Conservation (phyloP, 2,113 vertebrate genomes). For the Sebastes fasciatus region DNA sequence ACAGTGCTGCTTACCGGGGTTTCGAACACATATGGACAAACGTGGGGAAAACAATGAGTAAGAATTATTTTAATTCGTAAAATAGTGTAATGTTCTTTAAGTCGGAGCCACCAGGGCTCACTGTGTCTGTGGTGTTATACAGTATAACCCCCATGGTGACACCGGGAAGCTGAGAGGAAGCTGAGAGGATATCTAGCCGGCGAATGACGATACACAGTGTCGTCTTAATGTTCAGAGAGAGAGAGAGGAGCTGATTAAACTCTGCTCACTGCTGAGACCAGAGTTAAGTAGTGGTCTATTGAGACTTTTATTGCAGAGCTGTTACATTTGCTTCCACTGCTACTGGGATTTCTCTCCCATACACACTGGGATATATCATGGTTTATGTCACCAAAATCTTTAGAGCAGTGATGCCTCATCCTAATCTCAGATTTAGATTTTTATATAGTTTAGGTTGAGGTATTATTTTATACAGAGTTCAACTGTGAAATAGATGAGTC, state of each 20-base stretch:
- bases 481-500: background rate
- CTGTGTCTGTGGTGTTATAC: too few relatives aligned
- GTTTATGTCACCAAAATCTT: background rate
- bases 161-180: background rate
- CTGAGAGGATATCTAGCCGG: too few relatives aligned
- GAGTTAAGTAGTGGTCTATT: too few relatives aligned
- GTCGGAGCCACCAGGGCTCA: background rate
- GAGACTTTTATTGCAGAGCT: too few relatives aligned
- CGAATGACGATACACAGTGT: too few relatives aligned
- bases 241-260: too few relatives aligned
- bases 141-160: background rate
- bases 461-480: background rate
- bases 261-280: too few relatives aligned
- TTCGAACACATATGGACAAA: constrained; percentile 18
- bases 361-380: background rate
- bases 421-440: background rate
- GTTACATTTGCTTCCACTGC: background rate
- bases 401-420: background rate
- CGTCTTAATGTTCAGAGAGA: too few relatives aligned
- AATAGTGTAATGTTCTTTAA: rapidly evolving
- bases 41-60: constrained; percentile 50
- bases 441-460: too few relatives aligned
- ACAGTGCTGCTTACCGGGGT: background rate
- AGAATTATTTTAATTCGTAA: background rate
- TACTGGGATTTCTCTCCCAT: background rate